Evolutionary conservation across 2,888 invertebrate species (phyloP), one percentile per base, ranked within the genome.

Genomic region (Drepanosiphum platanoidis): DNA sequence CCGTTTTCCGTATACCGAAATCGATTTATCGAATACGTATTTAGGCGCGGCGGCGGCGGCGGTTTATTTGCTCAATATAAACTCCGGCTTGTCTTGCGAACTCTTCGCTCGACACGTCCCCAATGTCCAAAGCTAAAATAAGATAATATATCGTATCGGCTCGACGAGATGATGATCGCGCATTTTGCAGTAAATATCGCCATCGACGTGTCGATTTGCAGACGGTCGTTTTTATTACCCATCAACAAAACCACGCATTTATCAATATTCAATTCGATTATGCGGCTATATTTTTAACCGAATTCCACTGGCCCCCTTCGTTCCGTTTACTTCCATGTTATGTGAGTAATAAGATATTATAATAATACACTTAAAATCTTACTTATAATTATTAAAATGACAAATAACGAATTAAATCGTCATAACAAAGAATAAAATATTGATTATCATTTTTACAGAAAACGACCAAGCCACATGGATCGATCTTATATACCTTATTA

Each of bases 11-110:
- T 39, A 61, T 39, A 18, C 22, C 27, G 11, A 77, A 61, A 61
- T 64, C 77, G 36, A 77, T 77, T 77, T 77, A 77, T 64, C 30
- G 61, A n/a, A n/a, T n/a, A n/a, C 61, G 39, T 77, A 64, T 77
- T 77, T 77, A 77, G 77, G 11, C 36, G 27, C n/a, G n/a, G n/a
- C n/a, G n/a, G n/a, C n/a, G n/a, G n/a, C n/a, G n/a, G n/a, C n/a
- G n/a, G n/a, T 30, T 77, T 77, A 61, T 77, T 64, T 77, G 39
- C 61, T 64, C 30, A 61, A 64, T 61, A 39, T 36, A 61, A 36
- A 61, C 58, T 75, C 36, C 34, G n/a, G 15, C 34, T 75, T 58
- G 3, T 52, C 58, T 75, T 75, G n/a, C 34, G 15, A 52, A 75
- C 34, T 61, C n/a, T n/a, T n/a, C n/a, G 7, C 8, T 15, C 15